Evolutionary conservation across 2,797 vertebrate species (phyloP), one percentile per base, ranked within the genome.

Genomic region (Manis pentadactyla): DNA sequence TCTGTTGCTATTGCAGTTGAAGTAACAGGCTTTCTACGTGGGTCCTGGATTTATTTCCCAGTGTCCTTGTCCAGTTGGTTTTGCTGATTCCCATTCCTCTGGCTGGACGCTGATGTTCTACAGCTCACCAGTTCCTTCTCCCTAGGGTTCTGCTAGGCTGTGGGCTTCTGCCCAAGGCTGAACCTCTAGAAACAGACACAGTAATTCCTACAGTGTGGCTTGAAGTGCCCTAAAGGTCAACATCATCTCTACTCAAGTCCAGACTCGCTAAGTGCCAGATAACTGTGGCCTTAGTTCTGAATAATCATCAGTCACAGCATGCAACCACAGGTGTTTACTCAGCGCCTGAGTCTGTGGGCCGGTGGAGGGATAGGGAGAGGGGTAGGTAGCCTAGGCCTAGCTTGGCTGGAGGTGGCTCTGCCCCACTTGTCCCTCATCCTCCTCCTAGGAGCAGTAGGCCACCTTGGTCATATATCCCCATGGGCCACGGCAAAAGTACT

Each of bases 321-420:
- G 61, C 8, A 12, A 4, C 9, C 0, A 7, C 2, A 46, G 49
- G 57, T 7, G 2, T 42, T 51, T n/a, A 9, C 11, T 12, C 10
- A 57, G 55, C 63, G 83, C 31, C 42, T 1, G 17, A 34, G 73
- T 19, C 79, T 23, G 13, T 42, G 69, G 34, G 18, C 46, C 23
- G 17, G 29, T 15, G 4, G 21, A 21, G 13, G 37, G 14, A 34
- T 29, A 64, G 55, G 6, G 7, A 34, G 21, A 23, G 13, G 37
- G 21, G 34, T 23, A 64, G 55, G 9, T 8, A 34, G 21, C 39
- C 73, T 14, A 42, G 23, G 37, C 42, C 57, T 29, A 14, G 27
- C 37, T 11, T 27, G 31, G 21, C 53, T 49, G 2, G 0, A 19
- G 19, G 34, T 12, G 29, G 11, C 55, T 42, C 75, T 18, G 27